Percentiles rank a stretch among this genome's conserved stretches.
Evolutionary conservation across 2,113 vertebrate species (phyloP).

Genomic region (Grus americana): DNA sequence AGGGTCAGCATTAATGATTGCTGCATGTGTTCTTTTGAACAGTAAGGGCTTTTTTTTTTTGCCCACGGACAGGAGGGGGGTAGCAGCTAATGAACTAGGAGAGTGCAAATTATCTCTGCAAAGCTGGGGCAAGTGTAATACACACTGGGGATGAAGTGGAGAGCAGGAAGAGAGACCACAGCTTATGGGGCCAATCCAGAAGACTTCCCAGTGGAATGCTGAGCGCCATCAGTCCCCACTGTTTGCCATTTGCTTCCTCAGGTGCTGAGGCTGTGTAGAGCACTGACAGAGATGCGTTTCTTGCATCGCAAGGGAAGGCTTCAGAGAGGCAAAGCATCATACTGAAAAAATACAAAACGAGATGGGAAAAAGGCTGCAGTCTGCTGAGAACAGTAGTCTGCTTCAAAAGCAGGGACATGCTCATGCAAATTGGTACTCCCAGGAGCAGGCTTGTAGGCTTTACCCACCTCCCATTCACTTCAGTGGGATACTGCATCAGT

Average conservation of each 20-base stretch:
- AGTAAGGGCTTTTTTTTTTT: conserved; percentile 77
- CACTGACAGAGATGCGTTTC: neutral
- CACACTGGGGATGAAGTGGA: conserved; percentile 39
- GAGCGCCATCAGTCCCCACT: neutral
- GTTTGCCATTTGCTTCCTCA: neutral
- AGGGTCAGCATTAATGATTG: conserved; percentile 85
- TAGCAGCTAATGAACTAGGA: conserved; percentile 75
- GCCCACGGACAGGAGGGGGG: conserved; percentile 69
- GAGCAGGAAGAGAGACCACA: neutral
- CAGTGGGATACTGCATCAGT: neutral
- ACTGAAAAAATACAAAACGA: neutral
- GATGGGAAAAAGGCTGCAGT: neutral
- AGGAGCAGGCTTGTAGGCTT: neutral
- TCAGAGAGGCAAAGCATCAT: neutral
- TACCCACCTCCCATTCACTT: neutral
- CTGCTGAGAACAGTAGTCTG: neutral
- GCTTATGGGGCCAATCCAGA: neutral
- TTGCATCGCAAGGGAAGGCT: neutral
- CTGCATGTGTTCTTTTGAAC: conserved; percentile 80
- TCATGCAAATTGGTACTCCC: neutral
- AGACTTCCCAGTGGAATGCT: neutral
- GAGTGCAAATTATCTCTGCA: conserved; percentile 76
- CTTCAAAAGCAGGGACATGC: neutral
- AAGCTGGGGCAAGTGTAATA: conserved; percentile 67
- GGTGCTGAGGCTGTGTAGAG: neutral